phyloP scores from a whole-genome alignment of 2,113 vertebrate genomes.

The Triplophysa tibetana region DNA sequence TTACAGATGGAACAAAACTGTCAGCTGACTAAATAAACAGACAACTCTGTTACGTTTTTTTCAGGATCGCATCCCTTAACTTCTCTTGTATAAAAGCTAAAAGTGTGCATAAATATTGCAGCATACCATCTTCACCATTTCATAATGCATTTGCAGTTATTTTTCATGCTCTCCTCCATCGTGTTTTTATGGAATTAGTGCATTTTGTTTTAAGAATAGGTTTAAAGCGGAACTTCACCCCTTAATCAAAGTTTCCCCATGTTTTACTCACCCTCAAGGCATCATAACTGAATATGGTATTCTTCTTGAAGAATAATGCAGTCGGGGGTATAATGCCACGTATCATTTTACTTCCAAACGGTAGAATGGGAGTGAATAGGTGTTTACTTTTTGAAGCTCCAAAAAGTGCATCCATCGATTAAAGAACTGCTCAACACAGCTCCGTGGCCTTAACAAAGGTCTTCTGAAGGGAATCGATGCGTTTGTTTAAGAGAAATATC shows the following conservation, averaged over 20 bases:
- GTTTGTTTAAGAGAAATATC: too few species aligned
- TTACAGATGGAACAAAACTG: neutral
- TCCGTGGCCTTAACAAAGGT: too few species aligned
- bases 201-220: constrained; percentile 53
- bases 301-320: too few species aligned
- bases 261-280: too few species aligned
- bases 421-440: too few species aligned
- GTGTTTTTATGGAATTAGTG: constrained; percentile 29
- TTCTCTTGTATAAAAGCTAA: constrained; percentile 56
- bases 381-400: too few species aligned
- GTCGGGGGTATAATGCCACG: too few species aligned
- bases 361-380: too few species aligned
- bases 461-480: too few species aligned
- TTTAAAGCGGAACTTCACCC: neutral
- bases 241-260: neutral
- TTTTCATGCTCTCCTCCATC: constrained; percentile 49
- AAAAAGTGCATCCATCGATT: too few species aligned
- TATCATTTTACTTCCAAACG: too few species aligned
- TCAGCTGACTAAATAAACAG: constrained; percentile 31
- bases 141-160: constrained; percentile 58
- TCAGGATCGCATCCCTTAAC: constrained; percentile 14
- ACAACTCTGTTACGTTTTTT: constrained; percentile 26
- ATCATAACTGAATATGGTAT: too few species aligned
- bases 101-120: constrained; percentile 69
- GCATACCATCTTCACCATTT: constrained; percentile 55